Conservation (phyloP, 2,113 vertebrate genomes). For the Onychostruthus taczanowskii region DNA sequence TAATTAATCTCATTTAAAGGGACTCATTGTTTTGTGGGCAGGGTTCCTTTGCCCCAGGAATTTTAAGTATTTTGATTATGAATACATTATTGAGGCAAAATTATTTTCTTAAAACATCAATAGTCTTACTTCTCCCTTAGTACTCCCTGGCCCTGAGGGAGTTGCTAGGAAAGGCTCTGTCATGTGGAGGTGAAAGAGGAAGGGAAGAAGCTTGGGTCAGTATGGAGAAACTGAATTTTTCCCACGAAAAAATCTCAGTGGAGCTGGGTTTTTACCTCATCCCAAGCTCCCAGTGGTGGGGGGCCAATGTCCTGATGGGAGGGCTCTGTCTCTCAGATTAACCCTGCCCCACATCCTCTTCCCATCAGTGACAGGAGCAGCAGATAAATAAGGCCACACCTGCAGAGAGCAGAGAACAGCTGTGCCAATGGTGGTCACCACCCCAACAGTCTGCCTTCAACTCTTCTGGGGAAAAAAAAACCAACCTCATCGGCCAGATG, state of each 20-base stretch:
- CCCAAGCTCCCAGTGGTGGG: neutral
- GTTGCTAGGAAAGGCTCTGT: neutral
- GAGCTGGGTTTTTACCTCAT: neutral
- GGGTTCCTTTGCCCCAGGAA: neutral
- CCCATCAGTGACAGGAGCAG: neutral
- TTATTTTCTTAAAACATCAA: neutral
- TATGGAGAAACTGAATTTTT: neutral
- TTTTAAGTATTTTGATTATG: constrained; percentile 23
- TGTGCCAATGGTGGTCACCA: neutral
- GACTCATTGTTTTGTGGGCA: neutral
- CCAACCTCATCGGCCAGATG: neutral
- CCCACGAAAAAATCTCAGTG: neutral
- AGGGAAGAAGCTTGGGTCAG: neutral
- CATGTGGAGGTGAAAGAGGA: neutral
- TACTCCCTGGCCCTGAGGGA: neutral
- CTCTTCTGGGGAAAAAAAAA: neutral
- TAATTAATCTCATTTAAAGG: constrained; percentile 38
- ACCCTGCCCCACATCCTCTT: neutral
- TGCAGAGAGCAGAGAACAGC: neutral
- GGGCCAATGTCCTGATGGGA: neutral
- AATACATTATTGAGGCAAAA: neutral
- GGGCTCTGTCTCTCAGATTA: neutral
- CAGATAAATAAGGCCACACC: neutral
- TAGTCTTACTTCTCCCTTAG: neutral
- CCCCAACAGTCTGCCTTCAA: neutral